A percentile compares a stretch with the other conserved stretches of the same genome.
Conservation (phyloP, 1,140 invertebrate species). For the Armadillidium nasatum region DNA sequence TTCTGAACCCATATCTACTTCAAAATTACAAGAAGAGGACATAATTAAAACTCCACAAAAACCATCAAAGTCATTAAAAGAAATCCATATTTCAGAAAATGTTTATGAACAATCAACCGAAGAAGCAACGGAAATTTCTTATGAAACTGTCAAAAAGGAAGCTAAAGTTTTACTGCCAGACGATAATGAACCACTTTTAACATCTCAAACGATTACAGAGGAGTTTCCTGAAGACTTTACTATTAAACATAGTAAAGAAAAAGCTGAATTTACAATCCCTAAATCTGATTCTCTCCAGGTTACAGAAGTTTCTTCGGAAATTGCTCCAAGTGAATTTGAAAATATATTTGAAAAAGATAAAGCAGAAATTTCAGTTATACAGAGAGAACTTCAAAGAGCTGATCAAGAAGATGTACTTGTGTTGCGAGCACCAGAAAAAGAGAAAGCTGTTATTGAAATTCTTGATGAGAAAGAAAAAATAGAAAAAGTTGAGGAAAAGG, state of each 20-base stretch:
- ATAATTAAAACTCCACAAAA: neutral
- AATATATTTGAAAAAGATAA: conserved; percentile 34
- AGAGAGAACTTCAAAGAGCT: conserved; percentile 17
- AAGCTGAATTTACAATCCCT: conserved; percentile 50
- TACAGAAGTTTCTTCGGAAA: conserved; percentile 35
- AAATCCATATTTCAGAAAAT: neutral
- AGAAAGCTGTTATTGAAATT: conserved; percentile 10
- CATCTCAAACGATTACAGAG: conserved; percentile 33
- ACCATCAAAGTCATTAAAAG: neutral
- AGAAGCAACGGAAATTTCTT: neutral
- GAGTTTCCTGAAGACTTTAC: conserved; percentile 47
- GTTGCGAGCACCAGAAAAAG: conserved; percentile 13
- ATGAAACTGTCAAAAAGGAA: too few relatives aligned
- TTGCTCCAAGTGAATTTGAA: conserved; percentile 28
- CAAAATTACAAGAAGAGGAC: neutral
- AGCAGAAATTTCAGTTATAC: conserved; percentile 29
- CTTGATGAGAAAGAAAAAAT: conserved; percentile 3
- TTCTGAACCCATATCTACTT: conserved; percentile 51
- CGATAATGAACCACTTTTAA: too few relatives aligned
- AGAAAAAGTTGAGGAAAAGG: too few relatives aligned
- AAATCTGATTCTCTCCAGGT: conserved; percentile 45
- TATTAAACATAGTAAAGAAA: conserved; percentile 47
- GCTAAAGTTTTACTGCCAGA: too few relatives aligned
- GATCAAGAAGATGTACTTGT: conserved; percentile 30
- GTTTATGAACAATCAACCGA: neutral